Conservation (phyloP, 2,113 vertebrate species). For the Otocyon megalotis region DNA sequence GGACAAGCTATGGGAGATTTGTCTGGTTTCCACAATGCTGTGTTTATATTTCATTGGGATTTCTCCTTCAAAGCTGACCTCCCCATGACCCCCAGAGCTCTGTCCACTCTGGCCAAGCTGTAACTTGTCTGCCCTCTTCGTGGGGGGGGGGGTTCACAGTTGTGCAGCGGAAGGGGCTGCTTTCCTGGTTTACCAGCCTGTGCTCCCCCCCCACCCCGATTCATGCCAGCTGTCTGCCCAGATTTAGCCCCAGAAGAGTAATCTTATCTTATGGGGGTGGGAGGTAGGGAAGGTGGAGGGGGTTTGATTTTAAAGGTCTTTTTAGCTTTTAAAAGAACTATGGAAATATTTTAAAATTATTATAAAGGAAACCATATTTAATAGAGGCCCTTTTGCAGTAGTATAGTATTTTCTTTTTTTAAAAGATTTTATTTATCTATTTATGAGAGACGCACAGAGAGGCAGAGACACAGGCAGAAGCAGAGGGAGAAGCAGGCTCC, state of each 20-base stretch:
- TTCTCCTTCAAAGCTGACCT: slow-evolving; percentile 92
- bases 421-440: no score
- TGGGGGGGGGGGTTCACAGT: slow-evolving; percentile 34
- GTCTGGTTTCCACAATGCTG: slow-evolving; percentile 88
- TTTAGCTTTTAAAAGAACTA: slow-evolving; percentile 13
- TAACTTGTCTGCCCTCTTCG: slow-evolving; percentile 66
- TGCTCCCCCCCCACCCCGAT: not conserved
- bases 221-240: not conserved
- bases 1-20: slow-evolving; percentile 90
- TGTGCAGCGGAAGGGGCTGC: slow-evolving; percentile 32
- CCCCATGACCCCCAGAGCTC: slow-evolving; percentile 84
- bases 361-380: slow-evolving; percentile 27
- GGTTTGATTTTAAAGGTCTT: not conserved
- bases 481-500: no score
- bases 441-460: no score
- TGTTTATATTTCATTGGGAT: slow-evolving; percentile 91
- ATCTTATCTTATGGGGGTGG: not conserved
- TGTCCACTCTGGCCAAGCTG: slow-evolving; percentile 84
- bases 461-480: no score
- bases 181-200: not conserved
- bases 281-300: not conserved
- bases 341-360: slow-evolving; percentile 31
- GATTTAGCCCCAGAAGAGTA: not conserved
- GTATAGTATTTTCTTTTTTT: not conserved
- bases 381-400: slow-evolving; percentile 27